Conservation (phyloP, 2,113 vertebrate genomes). For the Bos javanicus region DNA sequence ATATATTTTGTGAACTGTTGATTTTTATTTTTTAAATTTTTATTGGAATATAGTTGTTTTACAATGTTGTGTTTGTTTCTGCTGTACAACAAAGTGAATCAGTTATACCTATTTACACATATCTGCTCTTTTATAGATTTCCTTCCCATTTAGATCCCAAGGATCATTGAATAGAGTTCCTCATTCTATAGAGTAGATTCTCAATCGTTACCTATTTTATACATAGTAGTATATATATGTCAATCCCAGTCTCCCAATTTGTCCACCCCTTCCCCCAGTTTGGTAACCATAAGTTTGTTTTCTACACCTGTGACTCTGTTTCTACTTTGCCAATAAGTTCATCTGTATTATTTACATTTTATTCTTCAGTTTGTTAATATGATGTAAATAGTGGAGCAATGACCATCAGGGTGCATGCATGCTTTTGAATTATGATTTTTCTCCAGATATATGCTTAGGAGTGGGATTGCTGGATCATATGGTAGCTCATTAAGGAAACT, state of each 20-base stretch:
- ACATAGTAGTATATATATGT: background rate
- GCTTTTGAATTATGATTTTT: background rate
- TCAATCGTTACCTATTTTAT: background rate
- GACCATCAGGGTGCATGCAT: background rate
- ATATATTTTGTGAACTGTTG: background rate
- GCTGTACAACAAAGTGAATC: background rate
- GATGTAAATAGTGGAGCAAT: background rate
- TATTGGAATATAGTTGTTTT: background rate
- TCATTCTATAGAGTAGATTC: background rate
- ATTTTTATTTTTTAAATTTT: background rate
- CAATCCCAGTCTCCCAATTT: background rate
- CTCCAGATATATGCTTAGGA: background rate
- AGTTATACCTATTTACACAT: background rate
- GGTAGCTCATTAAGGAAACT: background rate
- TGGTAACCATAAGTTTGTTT: background rate
- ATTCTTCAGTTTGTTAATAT: background rate
- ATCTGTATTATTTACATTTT: background rate
- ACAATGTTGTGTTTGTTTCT: background rate
- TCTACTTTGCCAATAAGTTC: background rate
- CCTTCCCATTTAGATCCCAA: background rate
- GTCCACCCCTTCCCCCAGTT: fast-evolving
- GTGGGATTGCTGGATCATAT: background rate
- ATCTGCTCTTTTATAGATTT: background rate
- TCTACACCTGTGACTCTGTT: background rate
- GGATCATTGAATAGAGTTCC: background rate